Percentiles rank a stretch among this genome's conserved stretches.
These are phyloP conservation scores for Gambusia holbrooki DNA, from an alignment of 2,113 vertebrate genomes.

Conservation along the genomic window DNA sequence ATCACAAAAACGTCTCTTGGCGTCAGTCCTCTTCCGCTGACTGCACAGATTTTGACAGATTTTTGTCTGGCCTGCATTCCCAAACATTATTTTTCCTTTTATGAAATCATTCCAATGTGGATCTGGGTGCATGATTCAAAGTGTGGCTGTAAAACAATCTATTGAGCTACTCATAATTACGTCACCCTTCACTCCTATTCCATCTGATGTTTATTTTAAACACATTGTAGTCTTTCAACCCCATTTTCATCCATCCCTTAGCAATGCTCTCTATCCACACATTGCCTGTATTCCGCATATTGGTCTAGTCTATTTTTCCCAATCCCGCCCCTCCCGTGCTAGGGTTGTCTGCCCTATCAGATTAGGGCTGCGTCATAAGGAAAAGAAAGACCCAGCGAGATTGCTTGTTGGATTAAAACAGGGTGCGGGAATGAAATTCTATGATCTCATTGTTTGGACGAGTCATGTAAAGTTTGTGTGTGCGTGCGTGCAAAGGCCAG, in stretches of 20 bases:
- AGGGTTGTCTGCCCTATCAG: slow-evolving; percentile 52
- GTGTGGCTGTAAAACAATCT: no score
- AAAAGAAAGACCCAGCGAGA: slow-evolving; percentile 62
- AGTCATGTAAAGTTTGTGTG: slow-evolving; percentile 48
- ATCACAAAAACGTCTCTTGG: no score
- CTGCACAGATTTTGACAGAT: no score
- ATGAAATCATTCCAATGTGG: no score
- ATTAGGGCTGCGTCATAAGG: slow-evolving; percentile 70
- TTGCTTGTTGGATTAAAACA: slow-evolving; percentile 73
- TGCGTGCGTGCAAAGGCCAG: slow-evolving; percentile 31
- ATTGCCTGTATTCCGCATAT: not conserved
- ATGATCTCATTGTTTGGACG: slow-evolving; percentile 75
- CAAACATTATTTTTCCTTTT: no score
- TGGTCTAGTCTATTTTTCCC: slow-evolving; percentile 23
- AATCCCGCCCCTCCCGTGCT: slow-evolving; percentile 23
- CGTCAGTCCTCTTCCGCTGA: no score
- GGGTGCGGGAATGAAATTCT: slow-evolving; percentile 68
- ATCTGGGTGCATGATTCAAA: no score
- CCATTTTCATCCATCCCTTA: not conserved
- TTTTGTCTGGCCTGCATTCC: no score
- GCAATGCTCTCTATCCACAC: slow-evolving; percentile 1
- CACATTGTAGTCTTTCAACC: not conserved
- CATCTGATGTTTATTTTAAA: not conserved
- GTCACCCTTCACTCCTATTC: not conserved
- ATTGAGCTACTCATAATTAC: not conserved